Percentiles rank a stretch among this genome's conserved stretches.
phyloP scores from a whole-genome alignment of 2,113 vertebrate genomes.

The Scomber japonicus region DNA sequence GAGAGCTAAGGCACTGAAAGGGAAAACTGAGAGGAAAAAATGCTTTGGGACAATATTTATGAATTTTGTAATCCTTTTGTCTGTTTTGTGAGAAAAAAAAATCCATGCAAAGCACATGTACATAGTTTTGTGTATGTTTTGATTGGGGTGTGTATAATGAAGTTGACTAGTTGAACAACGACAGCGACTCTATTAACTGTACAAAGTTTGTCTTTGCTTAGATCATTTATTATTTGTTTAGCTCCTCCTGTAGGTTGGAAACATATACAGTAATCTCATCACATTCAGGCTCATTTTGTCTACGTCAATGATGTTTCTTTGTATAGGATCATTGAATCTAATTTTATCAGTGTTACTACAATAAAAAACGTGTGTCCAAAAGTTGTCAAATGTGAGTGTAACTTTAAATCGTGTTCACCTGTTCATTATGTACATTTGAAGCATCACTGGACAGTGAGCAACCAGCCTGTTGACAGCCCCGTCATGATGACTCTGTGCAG shows the following conservation, averaged over 20 bases:
- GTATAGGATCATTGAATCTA: conserved; percentile 62
- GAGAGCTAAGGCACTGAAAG: conserved; percentile 71
- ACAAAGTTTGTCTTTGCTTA: conserved; percentile 66
- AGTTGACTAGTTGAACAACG: conserved; percentile 61
- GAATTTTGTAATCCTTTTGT: conserved; percentile 60
- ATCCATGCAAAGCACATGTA: conserved; percentile 79
- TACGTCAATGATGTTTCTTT: conserved; percentile 69
- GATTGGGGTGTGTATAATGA: conserved; percentile 62
- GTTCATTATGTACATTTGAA: not conserved
- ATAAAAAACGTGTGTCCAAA: conserved; percentile 75
- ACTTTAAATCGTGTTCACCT: not conserved
- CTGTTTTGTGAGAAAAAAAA: conserved; percentile 57
- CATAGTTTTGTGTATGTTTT: conserved; percentile 77
- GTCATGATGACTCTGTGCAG: conserved; percentile 1
- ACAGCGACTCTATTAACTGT: conserved; percentile 65
- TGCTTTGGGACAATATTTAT: conserved; percentile 73
- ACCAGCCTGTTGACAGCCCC: not conserved
- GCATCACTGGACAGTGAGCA: not conserved
- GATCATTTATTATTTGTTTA: conserved; percentile 63
- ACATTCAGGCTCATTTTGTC: conserved; percentile 42
- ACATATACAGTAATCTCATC: conserved; percentile 44
- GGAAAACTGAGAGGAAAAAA: conserved; percentile 29
- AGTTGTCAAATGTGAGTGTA: not conserved
- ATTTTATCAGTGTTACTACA: conserved; percentile 75
- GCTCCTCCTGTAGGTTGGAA: conserved; percentile 54